A percentile compares a stretch with the other conserved stretches of the same genome.
Evolutionary conservation across 2,888 invertebrate genomes (phyloP).

Genomic region (Microplitis deprimator): DNA sequence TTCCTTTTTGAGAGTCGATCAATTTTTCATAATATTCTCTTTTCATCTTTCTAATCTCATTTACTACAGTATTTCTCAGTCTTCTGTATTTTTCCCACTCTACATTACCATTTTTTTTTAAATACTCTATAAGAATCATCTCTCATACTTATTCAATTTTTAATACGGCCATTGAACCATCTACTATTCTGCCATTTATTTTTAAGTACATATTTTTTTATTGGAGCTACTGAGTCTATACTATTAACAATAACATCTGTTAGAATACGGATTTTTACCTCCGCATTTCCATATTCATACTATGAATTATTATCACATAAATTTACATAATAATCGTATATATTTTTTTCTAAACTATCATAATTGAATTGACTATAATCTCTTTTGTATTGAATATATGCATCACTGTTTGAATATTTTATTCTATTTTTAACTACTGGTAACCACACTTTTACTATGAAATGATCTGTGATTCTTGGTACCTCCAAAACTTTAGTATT

Average conservation of each 20-base stretch:
- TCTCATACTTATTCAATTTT: not conserved
- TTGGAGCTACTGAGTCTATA: not conserved
- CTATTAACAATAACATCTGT: slow-evolving; percentile 5
- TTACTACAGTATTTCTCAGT: not conserved
- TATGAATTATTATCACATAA: not conserved
- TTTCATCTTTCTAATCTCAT: not conserved
- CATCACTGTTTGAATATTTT: not conserved
- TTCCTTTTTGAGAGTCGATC: too few relatives aligned
- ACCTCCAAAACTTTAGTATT: not conserved
- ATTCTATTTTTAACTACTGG: not conserved
- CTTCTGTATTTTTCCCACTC: not conserved
- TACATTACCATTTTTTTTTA: not conserved
- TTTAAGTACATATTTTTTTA: not conserved
- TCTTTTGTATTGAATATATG: slow-evolving; percentile 1
- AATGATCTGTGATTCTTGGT: not conserved
- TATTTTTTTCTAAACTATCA: not conserved
- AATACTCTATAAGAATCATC: not conserved
- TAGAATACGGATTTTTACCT: not conserved
- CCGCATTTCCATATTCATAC: not conserved
- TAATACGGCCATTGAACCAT: not conserved
- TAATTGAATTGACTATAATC: slow-evolving; percentile 4
- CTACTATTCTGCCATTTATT: not conserved
- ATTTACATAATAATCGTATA: not conserved
- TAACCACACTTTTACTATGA: not conserved
- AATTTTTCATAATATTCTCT: not conserved